Evolutionary conservation across 2,797 vertebrate species (phyloP).

Genomic region (Sebastolobus altivelis): DNA sequence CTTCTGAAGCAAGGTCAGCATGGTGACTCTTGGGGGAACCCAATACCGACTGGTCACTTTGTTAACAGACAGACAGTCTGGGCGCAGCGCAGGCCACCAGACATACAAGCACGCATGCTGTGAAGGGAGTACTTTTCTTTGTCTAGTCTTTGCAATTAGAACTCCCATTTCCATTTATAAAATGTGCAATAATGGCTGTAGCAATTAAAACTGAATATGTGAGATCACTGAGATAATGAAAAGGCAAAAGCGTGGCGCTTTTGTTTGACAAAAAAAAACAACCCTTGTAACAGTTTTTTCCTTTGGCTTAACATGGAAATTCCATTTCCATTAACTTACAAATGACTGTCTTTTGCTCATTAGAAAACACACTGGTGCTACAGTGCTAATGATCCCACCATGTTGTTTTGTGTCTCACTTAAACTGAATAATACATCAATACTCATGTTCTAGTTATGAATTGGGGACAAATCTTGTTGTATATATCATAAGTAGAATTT

Average conservation of each 20-base stretch:
- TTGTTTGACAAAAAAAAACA: slow-evolving; percentile 52
- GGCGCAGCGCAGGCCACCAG: neutral
- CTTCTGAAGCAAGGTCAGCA: slow-evolving; percentile 73
- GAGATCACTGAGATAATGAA: slow-evolving; percentile 69
- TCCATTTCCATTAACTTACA: slow-evolving; percentile 77
- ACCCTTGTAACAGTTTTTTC: slow-evolving; percentile 32
- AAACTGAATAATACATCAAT: slow-evolving; percentile 47
- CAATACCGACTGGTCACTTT: slow-evolving; percentile 62
- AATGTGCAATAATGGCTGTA: slow-evolving; percentile 57
- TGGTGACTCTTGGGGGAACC: slow-evolving; percentile 44
- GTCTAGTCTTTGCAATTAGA: slow-evolving; percentile 76
- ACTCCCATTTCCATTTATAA: slow-evolving; percentile 67
- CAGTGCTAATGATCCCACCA: slow-evolving; percentile 53
- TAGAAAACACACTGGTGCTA: slow-evolving; percentile 44
- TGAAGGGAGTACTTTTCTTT: slow-evolving; percentile 55
- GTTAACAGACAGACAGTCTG: slow-evolving; percentile 26
- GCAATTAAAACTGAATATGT: slow-evolving; percentile 75
- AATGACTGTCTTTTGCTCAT: slow-evolving; percentile 77
- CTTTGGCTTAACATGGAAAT: slow-evolving; percentile 65
- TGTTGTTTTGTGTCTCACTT: slow-evolving; percentile 44
- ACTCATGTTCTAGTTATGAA: slow-evolving; percentile 21
- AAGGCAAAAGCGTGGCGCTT: slow-evolving; percentile 35
- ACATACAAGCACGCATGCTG: slow-evolving; percentile 21
- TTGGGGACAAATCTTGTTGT: slow-evolving; percentile 2
- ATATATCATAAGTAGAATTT: neutral